A percentile compares a stretch with the other conserved stretches of the same genome.
Evolutionary conservation across 2,888 invertebrate genomes (phyloP).

Genomic region (Melinopterus prodromus): DNA sequence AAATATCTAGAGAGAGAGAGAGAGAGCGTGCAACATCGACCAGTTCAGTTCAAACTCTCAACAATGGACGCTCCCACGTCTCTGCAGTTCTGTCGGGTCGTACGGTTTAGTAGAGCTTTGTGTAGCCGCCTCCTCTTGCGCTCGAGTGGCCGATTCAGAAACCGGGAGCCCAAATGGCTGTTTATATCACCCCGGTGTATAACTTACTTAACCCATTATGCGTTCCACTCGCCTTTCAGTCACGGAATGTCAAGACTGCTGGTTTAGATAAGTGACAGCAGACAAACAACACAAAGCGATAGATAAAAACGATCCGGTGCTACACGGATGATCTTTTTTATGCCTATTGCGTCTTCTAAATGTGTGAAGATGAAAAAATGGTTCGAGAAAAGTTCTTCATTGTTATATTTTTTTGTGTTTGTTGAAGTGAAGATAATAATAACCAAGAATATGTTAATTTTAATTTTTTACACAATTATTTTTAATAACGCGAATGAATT

Average conservation of each 20-base stretch:
- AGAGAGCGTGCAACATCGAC: conserved; percentile 47
- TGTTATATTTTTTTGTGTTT: background rate
- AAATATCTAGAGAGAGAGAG: conserved; percentile 43
- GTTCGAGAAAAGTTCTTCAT: background rate
- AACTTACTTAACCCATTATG: conserved; percentile 46
- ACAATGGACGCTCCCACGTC: conserved; percentile 49
- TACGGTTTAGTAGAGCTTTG: conserved; percentile 39
- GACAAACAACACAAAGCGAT: background rate
- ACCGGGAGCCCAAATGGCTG: conserved; percentile 41
- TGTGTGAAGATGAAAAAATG: background rate
- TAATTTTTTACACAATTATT: no score
- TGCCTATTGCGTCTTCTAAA: background rate
- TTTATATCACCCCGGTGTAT: conserved; percentile 45
- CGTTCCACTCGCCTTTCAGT: conserved; percentile 41
- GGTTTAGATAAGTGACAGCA: conserved; percentile 15
- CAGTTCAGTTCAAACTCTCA: conserved; percentile 18
- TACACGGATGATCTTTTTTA: background rate
- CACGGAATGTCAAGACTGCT: conserved; percentile 40
- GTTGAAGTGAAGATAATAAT: no score
- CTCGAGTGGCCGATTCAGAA: conserved; percentile 45
- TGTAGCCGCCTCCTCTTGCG: conserved; percentile 47
- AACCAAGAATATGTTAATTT: no score
- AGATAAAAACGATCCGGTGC: background rate
- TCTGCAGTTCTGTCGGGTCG: conserved; percentile 36
- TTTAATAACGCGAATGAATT: no score